A percentile compares a stretch with the other conserved stretches of the same genome.
These are phyloP conservation scores for Odontocolon sp. DNA, from an alignment of 2,888 invertebrate species.

Conservation along the genomic window DNA sequence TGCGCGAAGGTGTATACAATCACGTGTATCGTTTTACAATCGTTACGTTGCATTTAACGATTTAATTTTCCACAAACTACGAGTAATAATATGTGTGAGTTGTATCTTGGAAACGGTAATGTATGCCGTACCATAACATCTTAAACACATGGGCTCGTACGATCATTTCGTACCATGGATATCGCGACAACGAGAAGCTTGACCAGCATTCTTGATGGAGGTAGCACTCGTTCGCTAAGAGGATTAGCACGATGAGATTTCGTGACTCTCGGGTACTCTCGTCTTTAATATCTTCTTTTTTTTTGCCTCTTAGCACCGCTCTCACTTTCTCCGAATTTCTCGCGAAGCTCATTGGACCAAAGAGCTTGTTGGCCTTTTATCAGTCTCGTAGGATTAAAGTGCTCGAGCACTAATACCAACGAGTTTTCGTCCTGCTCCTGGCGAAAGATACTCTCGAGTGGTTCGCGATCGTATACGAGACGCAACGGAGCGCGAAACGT, in stretches of 20 bases:
- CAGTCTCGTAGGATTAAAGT: conserved; percentile 39
- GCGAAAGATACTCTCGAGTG: conserved; percentile 15
- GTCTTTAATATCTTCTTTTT: conserved; percentile 48
- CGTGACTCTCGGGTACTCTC: conserved; percentile 42
- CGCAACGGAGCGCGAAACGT: conserved; percentile 30
- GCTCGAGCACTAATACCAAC: conserved; percentile 23
- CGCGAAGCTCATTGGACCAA: conserved; percentile 32
- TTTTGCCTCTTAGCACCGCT: conserved; percentile 38
- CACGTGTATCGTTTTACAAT: conserved; percentile 34
- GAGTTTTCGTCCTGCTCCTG: conserved; percentile 2
- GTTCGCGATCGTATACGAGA: conserved; percentile 14
- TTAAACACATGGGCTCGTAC: conserved; percentile 3
- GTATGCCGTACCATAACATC: conserved; percentile 28
- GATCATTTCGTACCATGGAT: conserved; percentile 4
- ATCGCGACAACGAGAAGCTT: conserved; percentile 15
- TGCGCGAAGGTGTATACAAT: neutral
- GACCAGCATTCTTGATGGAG: conserved; percentile 13
- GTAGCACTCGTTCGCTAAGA: conserved; percentile 55
- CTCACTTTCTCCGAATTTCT: conserved; percentile 56
- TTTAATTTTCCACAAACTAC: conserved; percentile 26
- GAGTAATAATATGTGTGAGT: neutral
- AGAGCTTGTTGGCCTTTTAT: conserved; percentile 22
- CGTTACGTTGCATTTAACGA: conserved; percentile 24
- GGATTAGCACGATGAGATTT: conserved; percentile 57
- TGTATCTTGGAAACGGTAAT: neutral